Conservation (phyloP, 2,113 vertebrate genomes). For the Uria aalge region DNA sequence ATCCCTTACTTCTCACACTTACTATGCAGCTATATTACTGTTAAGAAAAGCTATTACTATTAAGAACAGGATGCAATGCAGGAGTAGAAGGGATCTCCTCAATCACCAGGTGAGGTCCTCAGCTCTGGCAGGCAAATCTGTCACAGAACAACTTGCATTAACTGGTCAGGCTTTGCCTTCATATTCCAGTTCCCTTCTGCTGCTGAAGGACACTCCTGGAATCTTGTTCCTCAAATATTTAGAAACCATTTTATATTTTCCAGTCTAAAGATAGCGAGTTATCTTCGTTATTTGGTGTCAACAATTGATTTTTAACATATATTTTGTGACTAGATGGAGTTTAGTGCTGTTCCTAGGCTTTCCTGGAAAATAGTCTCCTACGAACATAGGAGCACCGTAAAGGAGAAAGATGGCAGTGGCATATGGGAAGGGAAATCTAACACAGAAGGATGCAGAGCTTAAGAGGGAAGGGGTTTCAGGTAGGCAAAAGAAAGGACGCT, state of each 20-base stretch:
- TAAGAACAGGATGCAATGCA: not conserved
- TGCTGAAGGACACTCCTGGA: not conserved
- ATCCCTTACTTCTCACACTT: not conserved
- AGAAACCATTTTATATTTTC: not conserved
- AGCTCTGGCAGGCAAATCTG: not conserved
- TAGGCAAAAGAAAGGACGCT: not conserved
- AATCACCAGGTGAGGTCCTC: not conserved
- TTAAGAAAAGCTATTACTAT: not conserved
- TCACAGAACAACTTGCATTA: not conserved
- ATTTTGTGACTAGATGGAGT: not conserved
- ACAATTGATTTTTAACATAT: not conserved
- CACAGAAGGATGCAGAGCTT: not conserved
- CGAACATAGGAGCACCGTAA: not conserved
- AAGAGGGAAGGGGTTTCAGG: not conserved
- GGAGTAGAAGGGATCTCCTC: not conserved
- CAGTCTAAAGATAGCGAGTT: not conserved
- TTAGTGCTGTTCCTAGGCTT: not conserved
- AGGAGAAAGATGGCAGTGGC: not conserved
- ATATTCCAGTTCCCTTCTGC: not conserved
- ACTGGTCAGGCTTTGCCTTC: accelerated
- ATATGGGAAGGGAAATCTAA: not conserved
- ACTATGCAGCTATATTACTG: not conserved
- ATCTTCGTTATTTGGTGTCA: not conserved
- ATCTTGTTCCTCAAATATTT: not conserved
- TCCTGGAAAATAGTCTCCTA: not conserved